These are phyloP conservation scores for Campopleginae sp. DNA, from an alignment of 2,888 invertebrate genomes.

Conservation along the genomic window DNA sequence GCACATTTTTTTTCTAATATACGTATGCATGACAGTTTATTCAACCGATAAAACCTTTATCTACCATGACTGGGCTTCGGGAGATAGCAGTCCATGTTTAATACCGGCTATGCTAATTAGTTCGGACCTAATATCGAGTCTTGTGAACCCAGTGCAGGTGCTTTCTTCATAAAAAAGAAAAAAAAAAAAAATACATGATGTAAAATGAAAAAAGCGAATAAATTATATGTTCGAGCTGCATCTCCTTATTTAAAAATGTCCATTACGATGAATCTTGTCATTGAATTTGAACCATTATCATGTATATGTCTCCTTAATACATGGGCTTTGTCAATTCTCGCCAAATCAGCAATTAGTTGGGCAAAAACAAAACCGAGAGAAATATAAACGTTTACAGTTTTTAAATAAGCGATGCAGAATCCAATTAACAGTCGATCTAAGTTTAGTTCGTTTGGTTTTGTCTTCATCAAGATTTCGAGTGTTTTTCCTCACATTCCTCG, in stretches of 20 bases:
- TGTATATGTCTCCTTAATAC: not conserved
- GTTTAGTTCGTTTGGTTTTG: too few relatives aligned
- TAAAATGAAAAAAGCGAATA: slow-evolving; percentile 2
- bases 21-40: slow-evolving; percentile 31
- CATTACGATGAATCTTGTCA: not conserved
- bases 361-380: not conserved
- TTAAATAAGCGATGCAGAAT: too few relatives aligned
- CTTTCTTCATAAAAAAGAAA: not conserved
- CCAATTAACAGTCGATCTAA: too few relatives aligned
- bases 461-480: not conserved
- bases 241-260: not conserved
- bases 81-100: slow-evolving; percentile 56
- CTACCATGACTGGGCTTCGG: slow-evolving; percentile 57
- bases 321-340: not conserved
- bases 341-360: not conserved
- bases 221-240: not conserved
- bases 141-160: slow-evolving; percentile 46
- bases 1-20: not conserved
- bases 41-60: slow-evolving; percentile 59
- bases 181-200: not conserved
- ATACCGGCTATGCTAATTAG: slow-evolving; percentile 64
- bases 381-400: not conserved
- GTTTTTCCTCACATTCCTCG: slow-evolving; percentile 5
- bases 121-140: slow-evolving; percentile 34
- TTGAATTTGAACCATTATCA: not conserved